Conservation (phyloP, 2,888 invertebrate genomes). For the Arge pagana region DNA sequence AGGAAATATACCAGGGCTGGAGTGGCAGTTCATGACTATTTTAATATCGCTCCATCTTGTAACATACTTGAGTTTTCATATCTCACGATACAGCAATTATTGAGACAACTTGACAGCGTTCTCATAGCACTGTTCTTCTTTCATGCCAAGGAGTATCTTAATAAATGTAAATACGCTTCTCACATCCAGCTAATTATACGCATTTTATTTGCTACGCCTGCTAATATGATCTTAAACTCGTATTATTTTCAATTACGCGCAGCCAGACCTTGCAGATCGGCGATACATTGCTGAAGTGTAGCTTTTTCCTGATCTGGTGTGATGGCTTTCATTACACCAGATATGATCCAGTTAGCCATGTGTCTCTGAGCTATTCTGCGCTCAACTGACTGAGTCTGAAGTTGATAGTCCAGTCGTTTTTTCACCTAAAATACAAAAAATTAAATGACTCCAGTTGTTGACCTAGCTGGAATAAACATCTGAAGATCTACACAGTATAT, state of each 20-base stretch:
- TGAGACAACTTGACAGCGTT: no score
- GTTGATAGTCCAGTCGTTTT: conserved; percentile 88
- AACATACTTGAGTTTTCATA: no score
- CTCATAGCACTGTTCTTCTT: no score
- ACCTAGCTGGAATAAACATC: background rate
- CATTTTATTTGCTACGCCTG: conserved; percentile 9
- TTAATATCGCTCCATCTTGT: no score
- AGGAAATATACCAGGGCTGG: no score
- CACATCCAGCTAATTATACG: no score
- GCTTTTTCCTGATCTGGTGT: conserved; percentile 95
- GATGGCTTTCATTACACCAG: conserved; percentile 81
- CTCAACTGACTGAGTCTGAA: conserved; percentile 82
- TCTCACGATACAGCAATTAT: no score
- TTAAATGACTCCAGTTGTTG: conserved; percentile 3
- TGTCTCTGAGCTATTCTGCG: conserved; percentile 87
- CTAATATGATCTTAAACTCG: background rate
- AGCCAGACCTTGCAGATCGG: conserved; percentile 79
- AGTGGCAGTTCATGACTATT: no score
- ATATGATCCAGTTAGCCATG: conserved; percentile 92
- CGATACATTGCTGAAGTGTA: conserved; percentile 85
- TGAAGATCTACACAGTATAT: background rate
- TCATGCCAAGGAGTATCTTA: no score
- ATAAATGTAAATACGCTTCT: no score
- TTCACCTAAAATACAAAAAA: conserved; percentile 67
- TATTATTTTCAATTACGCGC: background rate